phyloP scores from a whole-genome alignment of 2,888 invertebrate species.

The Eupsilia transversa region DNA sequence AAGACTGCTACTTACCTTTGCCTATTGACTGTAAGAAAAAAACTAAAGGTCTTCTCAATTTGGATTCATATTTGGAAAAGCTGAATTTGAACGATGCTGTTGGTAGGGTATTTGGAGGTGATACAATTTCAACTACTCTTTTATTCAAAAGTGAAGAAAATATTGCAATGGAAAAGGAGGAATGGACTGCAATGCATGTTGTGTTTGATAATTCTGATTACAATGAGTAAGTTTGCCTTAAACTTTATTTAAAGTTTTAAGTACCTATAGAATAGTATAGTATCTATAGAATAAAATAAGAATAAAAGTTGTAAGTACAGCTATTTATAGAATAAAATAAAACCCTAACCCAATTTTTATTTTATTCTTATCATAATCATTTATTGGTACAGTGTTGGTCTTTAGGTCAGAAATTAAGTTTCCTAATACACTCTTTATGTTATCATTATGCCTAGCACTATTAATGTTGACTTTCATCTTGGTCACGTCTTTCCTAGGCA shows the following conservation, averaged over 20 bases:
- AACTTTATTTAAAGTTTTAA: too few relatives aligned
- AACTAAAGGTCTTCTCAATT: constrained; percentile 59
- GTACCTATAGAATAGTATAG: too few relatives aligned
- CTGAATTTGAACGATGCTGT: constrained; percentile 73
- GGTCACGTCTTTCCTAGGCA: background rate
- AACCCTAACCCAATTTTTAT: too few relatives aligned
- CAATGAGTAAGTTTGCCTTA: constrained; percentile 79
- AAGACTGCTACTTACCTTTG: constrained; percentile 88
- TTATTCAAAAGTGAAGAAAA: constrained; percentile 81
- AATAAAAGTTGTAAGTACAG: too few relatives aligned
- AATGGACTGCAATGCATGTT: constrained; percentile 85
- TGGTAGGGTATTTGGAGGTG: constrained; percentile 66
- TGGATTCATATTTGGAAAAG: constrained; percentile 73
- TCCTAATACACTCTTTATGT: too few relatives aligned
- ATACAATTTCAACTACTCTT: constrained; percentile 75
- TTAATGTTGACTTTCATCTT: background rate
- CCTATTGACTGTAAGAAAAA: constrained; percentile 72
- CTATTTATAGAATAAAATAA: too few relatives aligned
- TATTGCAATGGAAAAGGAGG: constrained; percentile 68
- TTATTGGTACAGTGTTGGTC: too few relatives aligned
- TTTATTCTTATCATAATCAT: too few relatives aligned
- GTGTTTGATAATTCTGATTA: constrained; percentile 84
- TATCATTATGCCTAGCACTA: background rate
- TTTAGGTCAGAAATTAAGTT: too few relatives aligned
- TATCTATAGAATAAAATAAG: too few relatives aligned